Evolutionary conservation across 2,113 vertebrate genomes (phyloP), one percentile per base, ranked within the genome.

Genomic region (Thamnophis sirtalis): DNA sequence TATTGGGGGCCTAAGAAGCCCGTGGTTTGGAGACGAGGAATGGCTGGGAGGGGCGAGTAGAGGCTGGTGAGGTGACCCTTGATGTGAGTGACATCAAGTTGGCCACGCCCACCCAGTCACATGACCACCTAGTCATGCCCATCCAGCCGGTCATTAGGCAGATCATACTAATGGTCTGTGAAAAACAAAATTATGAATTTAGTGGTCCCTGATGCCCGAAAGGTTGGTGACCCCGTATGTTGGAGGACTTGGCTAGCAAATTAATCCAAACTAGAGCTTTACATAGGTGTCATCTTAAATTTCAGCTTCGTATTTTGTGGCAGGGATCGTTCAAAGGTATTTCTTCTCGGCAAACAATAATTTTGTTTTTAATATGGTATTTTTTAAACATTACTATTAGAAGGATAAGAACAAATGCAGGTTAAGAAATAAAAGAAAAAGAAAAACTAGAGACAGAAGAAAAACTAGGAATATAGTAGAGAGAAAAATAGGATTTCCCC

Each of bases 181-280:
- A n/a, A n/a, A n/a, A n/a, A n/a, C n/a, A n/a, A n/a, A n/a, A n/a
- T n/a, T n/a, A n/a, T n/a, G n/a, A n/a, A n/a, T n/a, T n/a, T n/a
- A n/a, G n/a, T n/a, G n/a, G n/a, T n/a, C n/a, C n/a, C n/a, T n/a
- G n/a, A n/a, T n/a, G n/a, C n/a, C n/a, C n/a, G n/a, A n/a, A n/a
- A n/a, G n/a, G n/a, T n/a, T n/a, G n/a, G n/a, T n/a, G n/a, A n/a
- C n/a, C n/a, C n/a, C n/a, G n/a, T n/a, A n/a, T n/a, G n/a, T n/a
- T 95, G 93, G 93, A 92, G 93, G 92, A 17, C 95, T 93, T 95
- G 91, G 26, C 15, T 54, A 28, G 86, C 26, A 28, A 87, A 87
- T 7, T 3, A n/a, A 33, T 17, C 63, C 6, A 0, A 73, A 73
- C n/a, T 15, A 3, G n/a, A 17, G 2, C 6, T n/a, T 15, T 6